Percentiles rank a stretch among this genome's conserved stretches.
phyloP scores from a whole-genome alignment of 2,113 vertebrate species.

The Sapayoa aenigma region DNA sequence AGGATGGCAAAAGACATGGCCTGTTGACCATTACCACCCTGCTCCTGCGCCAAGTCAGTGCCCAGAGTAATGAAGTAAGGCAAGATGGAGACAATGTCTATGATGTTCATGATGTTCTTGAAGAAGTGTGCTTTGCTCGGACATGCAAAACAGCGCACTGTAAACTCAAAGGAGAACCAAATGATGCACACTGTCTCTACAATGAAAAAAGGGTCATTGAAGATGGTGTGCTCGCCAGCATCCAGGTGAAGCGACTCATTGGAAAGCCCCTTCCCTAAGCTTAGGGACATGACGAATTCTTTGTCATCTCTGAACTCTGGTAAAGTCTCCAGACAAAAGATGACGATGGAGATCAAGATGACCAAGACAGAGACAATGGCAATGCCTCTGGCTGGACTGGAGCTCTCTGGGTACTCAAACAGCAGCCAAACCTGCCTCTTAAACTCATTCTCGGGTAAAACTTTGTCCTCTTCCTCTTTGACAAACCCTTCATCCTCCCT shows the following conservation, averaged over 20 bases:
- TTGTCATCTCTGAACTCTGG: slow-evolving; percentile 95
- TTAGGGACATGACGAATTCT: slow-evolving; percentile 80
- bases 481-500: slow-evolving; percentile 97
- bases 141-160: slow-evolving; percentile 93
- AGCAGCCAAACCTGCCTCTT: slow-evolving; percentile 98
- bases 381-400: slow-evolving; percentile 91
- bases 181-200: slow-evolving; percentile 98
- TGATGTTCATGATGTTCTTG: slow-evolving; percentile 98
- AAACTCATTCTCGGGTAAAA: slow-evolving; percentile 92
- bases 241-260: slow-evolving; percentile 77
- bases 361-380: slow-evolving; percentile 97
- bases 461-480: slow-evolving; percentile 92
- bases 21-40: slow-evolving; percentile 85
- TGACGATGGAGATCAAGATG: slow-evolving; percentile 97
- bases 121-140: slow-evolving; percentile 95
- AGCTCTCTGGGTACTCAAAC: slow-evolving; percentile 97
- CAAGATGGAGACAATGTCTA: slow-evolving; percentile 99
- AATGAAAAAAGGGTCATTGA: slow-evolving; percentile 98
- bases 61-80: slow-evolving; percentile 99
- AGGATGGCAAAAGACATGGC: slow-evolving; percentile 98
- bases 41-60: slow-evolving; percentile 91
- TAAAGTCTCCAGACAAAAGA: slow-evolving; percentile 95
- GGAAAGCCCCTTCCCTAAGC: slow-evolving; percentile 49
- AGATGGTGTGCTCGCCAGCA: slow-evolving; percentile 86
- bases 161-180: slow-evolving; percentile 98